phyloP scores from a whole-genome alignment of 2,113 vertebrate genomes.

The Casuarius casuarius region DNA sequence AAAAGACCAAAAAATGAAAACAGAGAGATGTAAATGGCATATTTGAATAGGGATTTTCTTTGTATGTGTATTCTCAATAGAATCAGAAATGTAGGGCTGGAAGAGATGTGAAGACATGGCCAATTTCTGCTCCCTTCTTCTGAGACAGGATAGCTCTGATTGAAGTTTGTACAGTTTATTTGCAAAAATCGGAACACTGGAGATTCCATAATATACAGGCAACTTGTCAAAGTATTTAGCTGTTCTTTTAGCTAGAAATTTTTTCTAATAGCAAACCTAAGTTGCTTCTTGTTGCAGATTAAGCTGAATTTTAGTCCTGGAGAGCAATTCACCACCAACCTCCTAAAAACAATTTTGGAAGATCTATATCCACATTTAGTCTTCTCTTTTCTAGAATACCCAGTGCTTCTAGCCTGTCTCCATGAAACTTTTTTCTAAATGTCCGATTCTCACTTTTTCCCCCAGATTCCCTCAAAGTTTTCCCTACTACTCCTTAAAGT shows the following conservation, averaged over 20 bases:
- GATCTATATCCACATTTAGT: not conserved
- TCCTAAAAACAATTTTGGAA: not conserved
- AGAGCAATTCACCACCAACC: not conserved
- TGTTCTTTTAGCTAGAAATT: not conserved
- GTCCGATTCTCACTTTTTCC: accelerated
- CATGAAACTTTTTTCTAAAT: not conserved
- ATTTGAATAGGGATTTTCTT: not conserved
- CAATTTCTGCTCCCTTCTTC: not conserved
- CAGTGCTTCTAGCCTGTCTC: not conserved
- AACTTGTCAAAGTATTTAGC: not conserved
- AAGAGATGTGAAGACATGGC: not conserved
- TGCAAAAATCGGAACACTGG: not conserved
- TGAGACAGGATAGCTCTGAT: not conserved
- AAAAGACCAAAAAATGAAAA: not conserved
- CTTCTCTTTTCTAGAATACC: not conserved
- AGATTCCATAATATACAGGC: not conserved
- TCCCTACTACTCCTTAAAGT: not conserved
- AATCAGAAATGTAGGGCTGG: not conserved
- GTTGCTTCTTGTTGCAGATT: not conserved
- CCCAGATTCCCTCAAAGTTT: not conserved
- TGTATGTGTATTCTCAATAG: not conserved
- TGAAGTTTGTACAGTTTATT: not conserved
- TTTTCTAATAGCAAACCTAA: not conserved
- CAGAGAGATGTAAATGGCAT: accelerated
- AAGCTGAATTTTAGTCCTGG: not conserved